These are phyloP conservation scores for Salpingus planirostris DNA, from an alignment of 2,888 invertebrate species.

Conservation along the genomic window DNA sequence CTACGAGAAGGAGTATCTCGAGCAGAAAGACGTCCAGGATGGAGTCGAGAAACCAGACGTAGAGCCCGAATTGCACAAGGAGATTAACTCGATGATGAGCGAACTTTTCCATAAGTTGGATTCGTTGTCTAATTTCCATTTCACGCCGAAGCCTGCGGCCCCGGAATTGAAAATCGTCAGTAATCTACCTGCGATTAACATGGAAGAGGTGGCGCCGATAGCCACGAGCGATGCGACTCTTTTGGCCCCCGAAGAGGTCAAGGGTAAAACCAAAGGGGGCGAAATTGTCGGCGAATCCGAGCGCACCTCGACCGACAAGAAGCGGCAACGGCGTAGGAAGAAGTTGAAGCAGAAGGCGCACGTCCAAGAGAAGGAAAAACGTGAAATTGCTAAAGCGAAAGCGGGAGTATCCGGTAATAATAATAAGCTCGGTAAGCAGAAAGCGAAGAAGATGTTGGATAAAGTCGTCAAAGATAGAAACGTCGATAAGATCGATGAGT, in stretches of 20 bases:
- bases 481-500: constrained; percentile 46
- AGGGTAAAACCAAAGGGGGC: constrained; percentile 47
- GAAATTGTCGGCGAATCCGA: constrained; percentile 60
- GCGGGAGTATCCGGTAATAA: constrained; percentile 47
- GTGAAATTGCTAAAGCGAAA: constrained; percentile 40
- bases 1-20: constrained; percentile 80
- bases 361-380: constrained; percentile 43
- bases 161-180: constrained; percentile 86
- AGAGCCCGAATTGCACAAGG: constrained; percentile 68
- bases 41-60: constrained; percentile 50
- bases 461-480: constrained; percentile 57
- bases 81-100: constrained; percentile 66
- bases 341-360: constrained; percentile 63
- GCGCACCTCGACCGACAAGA: constrained; percentile 76
- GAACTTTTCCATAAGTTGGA: constrained; percentile 78
- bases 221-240: constrained; percentile 76
- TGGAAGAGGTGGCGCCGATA: constrained; percentile 94
- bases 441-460: constrained; percentile 53
- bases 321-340: constrained; percentile 78
- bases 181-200: constrained; percentile 81
- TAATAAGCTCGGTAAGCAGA: constrained; percentile 49
- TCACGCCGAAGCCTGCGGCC: constrained; percentile 76
- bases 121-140: constrained; percentile 89
- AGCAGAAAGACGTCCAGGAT: constrained; percentile 54
- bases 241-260: constrained; percentile 89